Percentiles rank a stretch among this genome's conserved stretches.
Conservation (phyloP, 2,797 vertebrate species). For the Toxotes lorentzi region DNA sequence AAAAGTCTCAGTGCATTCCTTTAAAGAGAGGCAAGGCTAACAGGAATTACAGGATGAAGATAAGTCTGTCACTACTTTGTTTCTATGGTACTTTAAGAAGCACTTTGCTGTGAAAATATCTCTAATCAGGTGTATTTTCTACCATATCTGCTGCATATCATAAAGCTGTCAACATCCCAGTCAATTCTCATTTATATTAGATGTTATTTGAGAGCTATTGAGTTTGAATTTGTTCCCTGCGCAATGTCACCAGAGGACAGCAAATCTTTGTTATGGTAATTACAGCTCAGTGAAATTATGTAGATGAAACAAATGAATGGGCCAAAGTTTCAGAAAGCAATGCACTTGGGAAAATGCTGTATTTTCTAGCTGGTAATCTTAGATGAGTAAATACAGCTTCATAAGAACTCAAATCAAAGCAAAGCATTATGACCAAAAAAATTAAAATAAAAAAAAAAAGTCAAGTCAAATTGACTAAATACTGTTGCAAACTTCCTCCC, state of each 20-base stretch:
- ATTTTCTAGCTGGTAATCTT: conserved; percentile 64
- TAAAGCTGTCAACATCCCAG: conserved; percentile 69
- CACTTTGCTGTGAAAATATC: conserved; percentile 55
- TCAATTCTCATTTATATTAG: conserved; percentile 69
- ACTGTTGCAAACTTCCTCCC: conserved; percentile 24
- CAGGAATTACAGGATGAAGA: conserved; percentile 39
- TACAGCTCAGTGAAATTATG: conserved; percentile 75
- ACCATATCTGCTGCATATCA: conserved; percentile 64
- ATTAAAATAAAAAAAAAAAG: not conserved
- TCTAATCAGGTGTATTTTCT: conserved; percentile 47
- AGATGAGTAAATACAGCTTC: conserved; percentile 44
- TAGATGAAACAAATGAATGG: conserved; percentile 77
- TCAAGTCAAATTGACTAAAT: conserved; percentile 35
- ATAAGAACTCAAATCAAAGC: conserved; percentile 63
- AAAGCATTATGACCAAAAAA: conserved; percentile 32
- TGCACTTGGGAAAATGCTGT: conserved; percentile 53
- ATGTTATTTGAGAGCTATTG: conserved; percentile 72
- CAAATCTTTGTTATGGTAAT: conserved; percentile 80
- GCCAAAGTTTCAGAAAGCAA: conserved; percentile 66
- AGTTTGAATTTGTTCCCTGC: conserved; percentile 73
- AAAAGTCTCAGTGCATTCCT: not conserved
- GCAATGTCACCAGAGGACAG: conserved; percentile 76
- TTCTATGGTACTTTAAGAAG: conserved; percentile 35
- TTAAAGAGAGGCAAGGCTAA: conserved; percentile 33
- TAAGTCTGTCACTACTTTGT: conserved; percentile 38